Conservation (phyloP, 2,888 invertebrate species). For the Epistrophe grossulariae region DNA sequence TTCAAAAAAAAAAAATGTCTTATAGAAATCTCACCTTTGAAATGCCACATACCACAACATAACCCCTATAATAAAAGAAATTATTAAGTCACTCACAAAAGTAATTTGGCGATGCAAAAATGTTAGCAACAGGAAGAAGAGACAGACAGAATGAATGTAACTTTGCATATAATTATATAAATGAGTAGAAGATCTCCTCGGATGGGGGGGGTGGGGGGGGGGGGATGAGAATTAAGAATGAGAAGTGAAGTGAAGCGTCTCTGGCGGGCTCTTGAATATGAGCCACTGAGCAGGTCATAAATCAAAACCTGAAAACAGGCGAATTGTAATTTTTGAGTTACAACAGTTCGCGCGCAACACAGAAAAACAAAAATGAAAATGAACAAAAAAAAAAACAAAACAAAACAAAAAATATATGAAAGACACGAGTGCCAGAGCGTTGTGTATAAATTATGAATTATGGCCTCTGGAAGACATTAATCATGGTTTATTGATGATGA, state of each 20-base stretch:
- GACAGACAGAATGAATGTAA: slow-evolving; percentile 15
- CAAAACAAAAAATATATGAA: slow-evolving; percentile 18
- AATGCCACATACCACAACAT: not conserved
- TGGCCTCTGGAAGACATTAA: slow-evolving; percentile 75
- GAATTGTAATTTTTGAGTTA: slow-evolving; percentile 75
- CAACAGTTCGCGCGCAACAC: slow-evolving; percentile 53
- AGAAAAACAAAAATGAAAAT: slow-evolving; percentile 8
- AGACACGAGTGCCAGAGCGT: slow-evolving; percentile 61
- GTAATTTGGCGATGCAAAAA: not conserved
- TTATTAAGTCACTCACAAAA: not conserved
- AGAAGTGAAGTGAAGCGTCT: slow-evolving; percentile 22
- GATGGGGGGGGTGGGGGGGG: no score
- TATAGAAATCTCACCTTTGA: not conserved
- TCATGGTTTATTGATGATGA: slow-evolving; percentile 76
- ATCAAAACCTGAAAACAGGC: slow-evolving; percentile 74
- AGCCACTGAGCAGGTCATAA: slow-evolving; percentile 72
- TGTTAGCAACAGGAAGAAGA: slow-evolving; percentile 7
- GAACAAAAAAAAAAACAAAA: not conserved
- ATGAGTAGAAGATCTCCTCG: not conserved
- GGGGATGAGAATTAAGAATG: no score
- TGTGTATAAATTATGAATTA: slow-evolving; percentile 75
- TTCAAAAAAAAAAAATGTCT: not conserved
- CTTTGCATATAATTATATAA: slow-evolving; percentile 27
- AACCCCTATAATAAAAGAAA: not conserved
- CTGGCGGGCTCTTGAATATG: slow-evolving; percentile 59